These are phyloP conservation scores for Rhyzopertha dominica DNA, from an alignment of 1,140 invertebrate genomes.

Conservation along the genomic window DNA sequence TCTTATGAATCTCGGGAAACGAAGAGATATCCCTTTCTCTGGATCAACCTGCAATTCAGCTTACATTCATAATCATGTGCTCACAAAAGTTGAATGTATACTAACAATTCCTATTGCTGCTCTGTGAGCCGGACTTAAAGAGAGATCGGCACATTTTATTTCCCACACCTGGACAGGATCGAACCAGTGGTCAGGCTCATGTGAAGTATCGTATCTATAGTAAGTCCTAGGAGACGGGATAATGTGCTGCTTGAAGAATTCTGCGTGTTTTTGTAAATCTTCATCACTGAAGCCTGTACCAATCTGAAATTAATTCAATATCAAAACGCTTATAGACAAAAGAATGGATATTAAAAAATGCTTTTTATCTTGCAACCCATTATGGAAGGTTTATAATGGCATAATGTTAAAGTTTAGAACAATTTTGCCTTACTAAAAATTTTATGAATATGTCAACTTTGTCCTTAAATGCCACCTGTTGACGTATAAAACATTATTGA, in stretches of 20 bases:
- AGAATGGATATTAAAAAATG: background rate
- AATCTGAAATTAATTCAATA: constrained; percentile 59
- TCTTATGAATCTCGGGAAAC: constrained; percentile 93
- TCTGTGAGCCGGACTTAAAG: constrained; percentile 89
- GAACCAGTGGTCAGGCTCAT: constrained; percentile 94
- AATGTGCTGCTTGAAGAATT: constrained; percentile 72
- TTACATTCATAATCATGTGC: background rate
- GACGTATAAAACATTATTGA: no score
- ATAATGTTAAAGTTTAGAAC: no score
- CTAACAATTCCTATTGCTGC: constrained; percentile 83
- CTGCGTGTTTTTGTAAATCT: constrained; percentile 71
- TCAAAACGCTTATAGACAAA: background rate
- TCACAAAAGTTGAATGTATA: constrained; percentile 23
- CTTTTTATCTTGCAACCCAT: background rate
- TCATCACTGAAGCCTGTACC: constrained; percentile 98
- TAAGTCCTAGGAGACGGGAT: constrained; percentile 76
- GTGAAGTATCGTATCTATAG: constrained; percentile 72
- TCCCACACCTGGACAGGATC: constrained; percentile 93
- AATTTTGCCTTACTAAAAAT: no score
- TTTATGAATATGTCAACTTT: no score
- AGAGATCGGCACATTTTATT: constrained; percentile 97
- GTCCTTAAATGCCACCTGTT: no score
- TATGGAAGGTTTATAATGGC: no score
- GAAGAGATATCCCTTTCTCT: constrained; percentile 90
- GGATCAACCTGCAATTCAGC: constrained; percentile 64